Percentiles rank a stretch among this genome's conserved stretches.
Evolutionary conservation across 2,888 invertebrate genomes (phyloP).

Genomic region (Andrena minutula): DNA sequence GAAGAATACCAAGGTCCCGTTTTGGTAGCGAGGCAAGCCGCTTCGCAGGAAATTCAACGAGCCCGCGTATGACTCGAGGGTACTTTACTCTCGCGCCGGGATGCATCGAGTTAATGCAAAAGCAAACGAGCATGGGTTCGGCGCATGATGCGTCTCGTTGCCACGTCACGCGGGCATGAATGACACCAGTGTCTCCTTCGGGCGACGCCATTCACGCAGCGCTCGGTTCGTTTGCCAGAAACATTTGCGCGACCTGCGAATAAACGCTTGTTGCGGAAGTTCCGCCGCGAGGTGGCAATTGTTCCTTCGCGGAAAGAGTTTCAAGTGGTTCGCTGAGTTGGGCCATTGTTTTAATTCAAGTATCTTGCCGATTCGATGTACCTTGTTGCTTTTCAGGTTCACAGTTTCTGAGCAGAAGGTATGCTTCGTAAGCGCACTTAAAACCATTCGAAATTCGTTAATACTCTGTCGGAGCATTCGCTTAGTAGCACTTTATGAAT

Average conservation of each 20-base stretch:
- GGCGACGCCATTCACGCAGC: neutral
- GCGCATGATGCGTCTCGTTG: conserved; percentile 33
- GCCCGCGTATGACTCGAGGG: conserved; percentile 28
- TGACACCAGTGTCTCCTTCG: conserved; percentile 16
- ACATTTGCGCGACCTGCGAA: conserved; percentile 9
- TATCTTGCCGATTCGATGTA: neutral
- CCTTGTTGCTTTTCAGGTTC: neutral
- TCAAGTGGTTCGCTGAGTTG: neutral
- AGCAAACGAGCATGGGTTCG: conserved; percentile 39
- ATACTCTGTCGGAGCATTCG: neutral
- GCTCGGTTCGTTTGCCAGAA: conserved; percentile 21
- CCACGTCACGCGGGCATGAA: conserved; percentile 13
- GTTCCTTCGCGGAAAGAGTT: neutral
- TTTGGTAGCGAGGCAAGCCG: conserved; percentile 23
- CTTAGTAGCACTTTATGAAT: too few relatives aligned
- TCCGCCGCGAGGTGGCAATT: neutral
- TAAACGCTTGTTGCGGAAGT: conserved; percentile 7
- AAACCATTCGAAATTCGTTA: neutral
- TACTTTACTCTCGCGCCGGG: conserved; percentile 40
- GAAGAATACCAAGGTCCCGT: conserved; percentile 27
- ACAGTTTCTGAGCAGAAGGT: neutral
- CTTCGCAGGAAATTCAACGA: conserved; percentile 46
- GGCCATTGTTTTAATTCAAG: neutral
- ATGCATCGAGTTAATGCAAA: conserved; percentile 48
- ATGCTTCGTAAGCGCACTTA: neutral